A percentile compares a stretch with the other conserved stretches of the same genome.
phyloP scores from a whole-genome alignment of 2,888 invertebrate species.

The Nysson spinosus region DNA sequence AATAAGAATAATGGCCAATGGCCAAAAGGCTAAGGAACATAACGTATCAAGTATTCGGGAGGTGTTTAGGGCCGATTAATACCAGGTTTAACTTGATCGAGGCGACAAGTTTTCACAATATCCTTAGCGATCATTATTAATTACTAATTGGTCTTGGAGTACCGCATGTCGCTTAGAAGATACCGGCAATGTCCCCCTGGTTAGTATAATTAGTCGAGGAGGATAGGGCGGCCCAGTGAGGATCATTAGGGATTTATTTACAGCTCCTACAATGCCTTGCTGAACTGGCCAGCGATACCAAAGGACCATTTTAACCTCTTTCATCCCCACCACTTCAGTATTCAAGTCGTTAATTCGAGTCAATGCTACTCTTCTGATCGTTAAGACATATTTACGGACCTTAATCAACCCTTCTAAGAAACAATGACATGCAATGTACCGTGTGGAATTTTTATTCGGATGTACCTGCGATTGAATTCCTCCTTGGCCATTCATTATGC shows the following conservation, averaged over 20 bases:
- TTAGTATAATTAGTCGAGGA: slow-evolving; percentile 61
- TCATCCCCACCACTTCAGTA: slow-evolving; percentile 23
- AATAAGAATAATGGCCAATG: neutral
- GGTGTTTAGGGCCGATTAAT: slow-evolving; percentile 49
- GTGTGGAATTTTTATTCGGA: neutral
- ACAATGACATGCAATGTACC: slow-evolving; percentile 37
- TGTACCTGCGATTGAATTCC: slow-evolving; percentile 28
- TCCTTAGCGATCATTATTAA: slow-evolving; percentile 62
- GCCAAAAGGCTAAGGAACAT: too few relatives aligned
- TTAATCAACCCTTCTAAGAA: slow-evolving; percentile 57
- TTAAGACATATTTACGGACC: slow-evolving; percentile 44
- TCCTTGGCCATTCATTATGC: too few relatives aligned
- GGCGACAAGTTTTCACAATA: slow-evolving; percentile 54
- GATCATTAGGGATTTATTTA: slow-evolving; percentile 72
- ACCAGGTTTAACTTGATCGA: slow-evolving; percentile 57
- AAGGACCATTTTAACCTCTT: slow-evolving; percentile 23
- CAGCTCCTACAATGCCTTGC: slow-evolving; percentile 65
- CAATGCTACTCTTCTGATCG: slow-evolving; percentile 25
- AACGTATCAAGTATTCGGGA: slow-evolving; percentile 25
- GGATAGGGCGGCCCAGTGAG: slow-evolving; percentile 36
- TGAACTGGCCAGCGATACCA: slow-evolving; percentile 65
- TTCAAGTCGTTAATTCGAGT: slow-evolving; percentile 49
- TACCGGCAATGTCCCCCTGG: slow-evolving; percentile 45
- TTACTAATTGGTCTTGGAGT: slow-evolving; percentile 64
- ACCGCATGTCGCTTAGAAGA: slow-evolving; percentile 54